Conservation (phyloP, 2,888 invertebrate genomes). For the Ametastegia equiseti region DNA sequence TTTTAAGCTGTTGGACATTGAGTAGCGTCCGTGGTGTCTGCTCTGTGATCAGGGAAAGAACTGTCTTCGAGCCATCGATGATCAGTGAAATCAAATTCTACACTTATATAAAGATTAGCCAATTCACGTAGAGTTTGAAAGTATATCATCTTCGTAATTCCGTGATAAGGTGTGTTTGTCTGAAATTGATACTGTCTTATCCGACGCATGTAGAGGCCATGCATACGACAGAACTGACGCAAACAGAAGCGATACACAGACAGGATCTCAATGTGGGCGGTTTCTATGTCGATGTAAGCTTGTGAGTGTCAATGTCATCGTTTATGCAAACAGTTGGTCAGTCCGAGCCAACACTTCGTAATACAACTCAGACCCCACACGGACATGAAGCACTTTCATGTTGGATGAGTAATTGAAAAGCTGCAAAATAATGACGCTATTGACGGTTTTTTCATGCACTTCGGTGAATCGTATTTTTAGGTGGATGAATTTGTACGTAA, state of each 20-base stretch:
- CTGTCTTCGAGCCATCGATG: neutral
- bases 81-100: neutral
- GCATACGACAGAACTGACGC: neutral
- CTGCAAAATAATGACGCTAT: too few species aligned
- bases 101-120: neutral
- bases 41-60: neutral
- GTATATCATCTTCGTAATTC: neutral
- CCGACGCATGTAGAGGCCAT: neutral
- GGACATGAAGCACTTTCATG: too few species aligned
- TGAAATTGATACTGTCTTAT: constrained; percentile 2
- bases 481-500: neutral
- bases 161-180: neutral
- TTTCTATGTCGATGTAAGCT: neutral
- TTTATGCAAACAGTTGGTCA: neutral
- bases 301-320: neutral
- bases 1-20: constrained; percentile 18
- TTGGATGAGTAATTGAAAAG: too few species aligned
- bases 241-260: neutral
- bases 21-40: neutral
- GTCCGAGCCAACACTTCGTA: neutral
- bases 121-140: neutral
- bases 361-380: too few species aligned
- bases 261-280: neutral
- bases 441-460: too few species aligned
- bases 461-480: too few species aligned